These are phyloP conservation scores for Pelmatolapia mariae DNA, from an alignment of 2,113 vertebrate genomes.

Conservation along the genomic window DNA sequence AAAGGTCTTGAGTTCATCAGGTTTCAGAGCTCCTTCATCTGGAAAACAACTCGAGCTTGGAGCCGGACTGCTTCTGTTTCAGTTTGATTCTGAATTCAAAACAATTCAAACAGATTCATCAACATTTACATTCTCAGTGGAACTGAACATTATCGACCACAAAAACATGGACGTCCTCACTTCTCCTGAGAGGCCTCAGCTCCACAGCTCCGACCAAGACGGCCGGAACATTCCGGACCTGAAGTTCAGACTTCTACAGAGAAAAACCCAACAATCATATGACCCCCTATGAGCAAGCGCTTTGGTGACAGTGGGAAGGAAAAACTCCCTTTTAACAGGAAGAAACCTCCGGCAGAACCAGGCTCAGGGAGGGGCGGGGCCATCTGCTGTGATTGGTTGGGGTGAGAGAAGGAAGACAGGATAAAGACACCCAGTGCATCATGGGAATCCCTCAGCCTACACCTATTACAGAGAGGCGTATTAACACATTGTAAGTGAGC, in stretches of 20 bases:
- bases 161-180: not conserved
- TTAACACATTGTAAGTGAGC: not conserved
- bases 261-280: not conserved
- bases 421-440: not conserved
- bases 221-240: accelerated
- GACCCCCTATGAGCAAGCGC: not conserved
- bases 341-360: not conserved
- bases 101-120: not conserved
- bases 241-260: not conserved
- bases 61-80: not conserved
- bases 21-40: not conserved
- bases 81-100: not conserved
- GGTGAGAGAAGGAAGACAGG: not conserved
- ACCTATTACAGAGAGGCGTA: not conserved
- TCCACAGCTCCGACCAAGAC: not conserved
- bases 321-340: not conserved
- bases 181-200: not conserved
- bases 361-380: not conserved
- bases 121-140: not conserved
- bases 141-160: not conserved
- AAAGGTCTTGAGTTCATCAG: not conserved
- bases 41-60: not conserved
- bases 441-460: not conserved
- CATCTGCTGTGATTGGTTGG: not conserved
- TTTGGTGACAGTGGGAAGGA: not conserved